Base-by-base conservation (phyloP, 2,797 vertebrate genomes). In the Schizopygopsis pylzovi region DNA sequence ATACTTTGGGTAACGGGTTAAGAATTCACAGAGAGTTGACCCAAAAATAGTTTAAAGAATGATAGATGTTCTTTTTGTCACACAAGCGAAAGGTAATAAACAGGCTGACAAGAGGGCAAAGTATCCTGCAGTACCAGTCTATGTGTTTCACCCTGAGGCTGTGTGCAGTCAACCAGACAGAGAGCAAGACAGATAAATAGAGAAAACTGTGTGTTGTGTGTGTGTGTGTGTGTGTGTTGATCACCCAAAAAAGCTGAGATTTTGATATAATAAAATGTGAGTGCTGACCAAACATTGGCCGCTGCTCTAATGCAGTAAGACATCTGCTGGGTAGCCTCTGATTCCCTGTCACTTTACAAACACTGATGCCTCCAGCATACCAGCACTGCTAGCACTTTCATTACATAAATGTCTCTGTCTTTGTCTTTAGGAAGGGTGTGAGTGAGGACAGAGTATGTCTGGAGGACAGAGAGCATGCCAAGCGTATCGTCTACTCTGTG, bases 401-500 rank as follows among this genome's bases (percentile, higher is more conserved):
- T 93, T 91, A 88, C 85, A 89, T 93, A 91, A 91, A 88, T 79
- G 80, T 63, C 84, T 84, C 59, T 78, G 56, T 84, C 28, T 81
- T 59, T 89, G 84, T 81, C 13, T 82, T 56, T 81, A 98, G 98
- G 98, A 98, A 96, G 87, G 93, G 93, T 20, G 61, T 97, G 85
- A 94, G 92, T 39, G 85, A 93, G 59, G 92, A 90, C 12, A 82
- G 90, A 4, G 95, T 98, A 93, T 96, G 94, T 0, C 91, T 94
- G 0, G 73, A 92, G 81, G 97, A 97, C 67, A 94, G 97, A 87
- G 97, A 98, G 79, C 97, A 96, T 59, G 95, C 97, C 86, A 98
- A 98, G 85, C 96, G 96, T 22, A 89, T 97, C 0, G 96, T 97
- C 86, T 98, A 98, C 89, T 96, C 98, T 0, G 94, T 96, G 73